These are phyloP conservation scores for Rotaria magnacalcarata DNA, from an alignment of 2,888 invertebrate species.

Conservation along the genomic window DNA sequence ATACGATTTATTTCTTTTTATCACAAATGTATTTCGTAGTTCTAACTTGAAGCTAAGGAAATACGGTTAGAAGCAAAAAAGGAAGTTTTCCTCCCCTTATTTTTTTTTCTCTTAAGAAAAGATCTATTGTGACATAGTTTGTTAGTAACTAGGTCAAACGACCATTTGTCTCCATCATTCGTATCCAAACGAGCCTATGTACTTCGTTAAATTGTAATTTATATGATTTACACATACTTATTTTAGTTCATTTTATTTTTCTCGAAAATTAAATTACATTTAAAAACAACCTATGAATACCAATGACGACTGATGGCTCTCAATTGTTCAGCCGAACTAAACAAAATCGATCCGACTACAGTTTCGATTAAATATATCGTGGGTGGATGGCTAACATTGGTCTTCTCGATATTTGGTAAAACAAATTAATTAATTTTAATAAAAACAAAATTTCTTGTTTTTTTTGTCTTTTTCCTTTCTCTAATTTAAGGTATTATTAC, in stretches of 20 bases:
- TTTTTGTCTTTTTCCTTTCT: not conserved
- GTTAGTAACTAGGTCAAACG: not conserved
- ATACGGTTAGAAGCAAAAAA: not conserved
- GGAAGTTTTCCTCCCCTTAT: not conserved
- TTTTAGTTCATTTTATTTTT: not conserved
- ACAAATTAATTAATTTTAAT: too few relatives aligned
- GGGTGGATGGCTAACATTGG: constrained; percentile 10
- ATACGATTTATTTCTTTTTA: not conserved
- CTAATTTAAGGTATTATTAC: constrained; percentile 4
- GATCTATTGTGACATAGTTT: not conserved
- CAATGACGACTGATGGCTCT: not conserved
- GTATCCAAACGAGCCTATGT: not conserved
- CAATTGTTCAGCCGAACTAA: not conserved
- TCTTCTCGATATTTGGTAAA: constrained; percentile 20
- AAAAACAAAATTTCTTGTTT: too few relatives aligned
- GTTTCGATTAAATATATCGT: constrained; percentile 13
- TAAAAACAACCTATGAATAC: not conserved
- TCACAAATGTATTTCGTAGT: not conserved
- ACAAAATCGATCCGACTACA: not conserved
- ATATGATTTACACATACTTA: not conserved
- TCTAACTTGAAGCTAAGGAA: not conserved
- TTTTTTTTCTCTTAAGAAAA: not conserved
- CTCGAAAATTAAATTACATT: not conserved
- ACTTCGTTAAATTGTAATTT: not conserved
- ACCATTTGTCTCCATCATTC: not conserved